Conservation (phyloP, 2,113 vertebrate genomes). For the Epinephelus moara region DNA sequence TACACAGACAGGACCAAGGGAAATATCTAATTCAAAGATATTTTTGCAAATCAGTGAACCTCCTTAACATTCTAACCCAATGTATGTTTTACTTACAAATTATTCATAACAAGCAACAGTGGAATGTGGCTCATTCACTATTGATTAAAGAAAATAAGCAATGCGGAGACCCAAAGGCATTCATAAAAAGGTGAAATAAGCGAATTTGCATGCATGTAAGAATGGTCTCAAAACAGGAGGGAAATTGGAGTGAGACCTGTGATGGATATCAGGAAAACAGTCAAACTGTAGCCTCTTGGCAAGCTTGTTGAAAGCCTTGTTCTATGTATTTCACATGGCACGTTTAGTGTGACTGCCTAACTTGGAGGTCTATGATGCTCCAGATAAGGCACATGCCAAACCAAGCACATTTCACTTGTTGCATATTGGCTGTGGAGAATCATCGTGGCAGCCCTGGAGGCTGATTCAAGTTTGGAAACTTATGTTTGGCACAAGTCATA, state of each 20-base stretch:
- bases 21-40: constrained; percentile 1
- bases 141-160: constrained; percentile 47
- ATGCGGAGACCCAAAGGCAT: constrained; percentile 16
- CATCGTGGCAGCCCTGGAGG: neutral
- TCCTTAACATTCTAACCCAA: neutral
- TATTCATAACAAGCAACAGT: constrained; percentile 10
- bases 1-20: neutral
- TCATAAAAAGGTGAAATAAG: constrained; percentile 37
- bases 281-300: constrained; percentile 50
- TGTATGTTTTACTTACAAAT: constrained; percentile 18
- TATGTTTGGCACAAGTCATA: neutral
- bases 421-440: constrained; percentile 23
- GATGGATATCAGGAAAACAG: constrained; percentile 74
- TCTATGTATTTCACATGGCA: constrained; percentile 50
- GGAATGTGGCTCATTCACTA: constrained; percentile 34
- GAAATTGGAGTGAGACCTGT: constrained; percentile 32
- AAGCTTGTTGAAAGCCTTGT: constrained; percentile 36
- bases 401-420: constrained; percentile 39
- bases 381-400: constrained; percentile 52
- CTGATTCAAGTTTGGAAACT: neutral
- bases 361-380: constrained; percentile 55
- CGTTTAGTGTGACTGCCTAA: constrained; percentile 40
- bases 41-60: neutral
- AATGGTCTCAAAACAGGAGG: constrained; percentile 21
- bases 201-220: constrained; percentile 63